Base-by-base conservation (phyloP, 2,113 vertebrate species). In the Myodes glareolus region DNA sequence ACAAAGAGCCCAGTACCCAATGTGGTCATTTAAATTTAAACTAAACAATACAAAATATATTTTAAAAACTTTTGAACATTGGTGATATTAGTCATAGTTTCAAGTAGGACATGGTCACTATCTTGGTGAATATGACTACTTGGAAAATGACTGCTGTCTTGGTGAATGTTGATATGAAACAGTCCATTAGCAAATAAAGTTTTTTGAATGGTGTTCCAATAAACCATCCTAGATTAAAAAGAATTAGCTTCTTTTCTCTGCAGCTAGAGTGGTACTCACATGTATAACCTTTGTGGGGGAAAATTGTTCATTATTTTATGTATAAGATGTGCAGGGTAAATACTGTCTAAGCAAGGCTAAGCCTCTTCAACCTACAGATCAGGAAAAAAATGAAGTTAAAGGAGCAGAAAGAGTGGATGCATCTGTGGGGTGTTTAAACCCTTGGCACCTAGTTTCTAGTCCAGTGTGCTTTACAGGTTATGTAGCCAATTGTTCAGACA, bases 401-500 rank as follows among this genome's bases (percentile, higher is more conserved):
- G n/a, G 87, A 36, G 58, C 8, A 82, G 10, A 77, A 55, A 76
- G 23, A 52, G 81, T 7, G 8, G 31, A 61, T 23, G 4, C 81
- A 36, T 27, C 16, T 45, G 7, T 39, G 52, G 88, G n/a, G 50
- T 39, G 2, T 61, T 82, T 45, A 95, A 61, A 89, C 27, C 14
- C 81, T 61, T 42, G 55, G 36, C 42, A 91, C 52, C n/a, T 39
- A 39, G 39, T 81, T 91, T n/a, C 21, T 58, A 68, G 88, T 78
- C 55, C 47, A 77, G 29, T 52, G 7, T 29, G 92, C 61, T 92
- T 90, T 82, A 39, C n/a, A 84, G 81, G 65, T 33, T 0, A 16
- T 36, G 90, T 45, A 14, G 33, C 19, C 68, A 86, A 84, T 72
- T 92, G 91, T 93, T 95, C 91, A 67, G 77, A 81, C 70, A 97